Evolutionary conservation across 2,113 vertebrate species (phyloP), one percentile per base, ranked within the genome.

Genomic region (Nanorana parkeri): DNA sequence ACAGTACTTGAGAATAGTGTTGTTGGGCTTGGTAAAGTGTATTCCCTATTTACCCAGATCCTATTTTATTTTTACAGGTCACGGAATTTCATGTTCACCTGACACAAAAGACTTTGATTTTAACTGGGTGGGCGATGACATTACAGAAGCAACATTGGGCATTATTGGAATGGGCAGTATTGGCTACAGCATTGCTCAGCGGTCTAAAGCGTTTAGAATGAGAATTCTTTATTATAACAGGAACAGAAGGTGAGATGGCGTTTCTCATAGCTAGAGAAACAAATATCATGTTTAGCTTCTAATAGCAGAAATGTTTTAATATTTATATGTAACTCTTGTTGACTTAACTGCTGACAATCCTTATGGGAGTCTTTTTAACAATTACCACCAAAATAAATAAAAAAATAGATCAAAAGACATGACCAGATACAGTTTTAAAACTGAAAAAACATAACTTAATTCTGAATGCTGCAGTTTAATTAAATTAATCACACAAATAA

Each of bases 211-310:
- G 13, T 94, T 94, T 77, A 47, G 89, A 36, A 93, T 93, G 93
- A 91, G 78, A 81, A 90, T 94, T 83, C 84, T 93, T 17, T 93
- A 93, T 81, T 90, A 90, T 71, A 94, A 93, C 61, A 88, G 91
- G 86, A 91, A 82, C 4, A 85, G 0, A 10, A 93, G 92, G 92
- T 93, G 88, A 88, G 67, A 36, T 20, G n/a, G 15, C n/a, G 28
- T 47, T 47, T 47, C 41, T 36, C 5, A 36, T 6, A 36, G 4
- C 32, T 36, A 36, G n/a, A n/a, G n/a, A n/a, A n/a, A n/a, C n/a
- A n/a, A n/a, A n/a, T n/a, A n/a, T n/a, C n/a, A n/a, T n/a, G n/a
- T n/a, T n/a, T n/a, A n/a, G n/a, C n/a, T n/a, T n/a, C n/a, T n/a
- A n/a, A n/a, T n/a, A n/a, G n/a, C n/a, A n/a, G n/a, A n/a, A n/a